These are phyloP conservation scores for Uloborus plumipes DNA, from an alignment of 2,888 invertebrate genomes.

Conservation along the genomic window DNA sequence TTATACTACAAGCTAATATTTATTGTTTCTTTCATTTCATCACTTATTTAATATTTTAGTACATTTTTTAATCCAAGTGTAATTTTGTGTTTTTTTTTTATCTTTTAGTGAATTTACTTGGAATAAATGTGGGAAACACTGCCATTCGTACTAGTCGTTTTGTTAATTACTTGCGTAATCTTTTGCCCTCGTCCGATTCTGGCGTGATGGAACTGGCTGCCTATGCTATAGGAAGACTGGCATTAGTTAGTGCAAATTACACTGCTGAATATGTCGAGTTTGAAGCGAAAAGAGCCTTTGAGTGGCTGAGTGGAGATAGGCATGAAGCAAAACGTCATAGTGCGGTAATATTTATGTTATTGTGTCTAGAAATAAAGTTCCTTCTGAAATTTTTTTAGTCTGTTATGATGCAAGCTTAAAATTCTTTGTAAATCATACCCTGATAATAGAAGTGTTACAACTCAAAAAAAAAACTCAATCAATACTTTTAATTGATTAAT, in stretches of 20 bases:
- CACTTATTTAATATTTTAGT: too few relatives aligned
- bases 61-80: too few relatives aligned
- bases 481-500: too few relatives aligned
- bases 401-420: not conserved
- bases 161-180: constrained; percentile 90
- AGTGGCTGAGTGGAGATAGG: constrained; percentile 92
- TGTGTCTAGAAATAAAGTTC: too few relatives aligned
- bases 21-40: too few relatives aligned
- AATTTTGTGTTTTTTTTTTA: not conserved
- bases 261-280: constrained; percentile 98
- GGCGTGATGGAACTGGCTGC: constrained; percentile 96
- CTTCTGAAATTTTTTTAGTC: not conserved
- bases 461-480: too few relatives aligned
- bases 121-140: constrained; percentile 92
- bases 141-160: constrained; percentile 91
- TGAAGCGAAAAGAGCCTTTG: constrained; percentile 95
- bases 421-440: not conserved
- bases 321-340: constrained; percentile 93
- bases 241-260: constrained; percentile 85
- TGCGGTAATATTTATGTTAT: constrained; percentile 76
- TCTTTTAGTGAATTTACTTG: constrained; percentile 87
- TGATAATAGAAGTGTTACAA: not conserved
- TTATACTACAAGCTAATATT: too few relatives aligned
- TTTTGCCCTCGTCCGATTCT: constrained; percentile 86
- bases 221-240: constrained; percentile 92